These are phyloP conservation scores for Arctopsyche grandis DNA, from an alignment of 1,140 invertebrate genomes.

Conservation along the genomic window DNA sequence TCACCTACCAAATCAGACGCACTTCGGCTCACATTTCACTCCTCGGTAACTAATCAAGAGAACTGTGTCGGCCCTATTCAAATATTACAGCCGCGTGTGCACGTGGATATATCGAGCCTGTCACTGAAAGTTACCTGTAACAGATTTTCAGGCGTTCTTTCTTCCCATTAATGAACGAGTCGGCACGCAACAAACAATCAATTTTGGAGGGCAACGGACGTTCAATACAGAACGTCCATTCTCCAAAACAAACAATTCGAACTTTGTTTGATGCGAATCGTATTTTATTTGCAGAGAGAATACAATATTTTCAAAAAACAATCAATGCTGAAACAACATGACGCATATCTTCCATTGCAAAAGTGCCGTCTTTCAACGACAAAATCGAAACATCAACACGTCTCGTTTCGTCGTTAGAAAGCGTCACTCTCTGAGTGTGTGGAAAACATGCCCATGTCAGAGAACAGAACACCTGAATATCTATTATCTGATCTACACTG, in stretches of 20 bases:
- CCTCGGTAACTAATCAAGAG: slow-evolving; percentile 36
- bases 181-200: slow-evolving; percentile 40
- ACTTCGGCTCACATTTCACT: slow-evolving; percentile 26
- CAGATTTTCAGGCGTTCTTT: slow-evolving; percentile 74
- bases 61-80: slow-evolving; percentile 47
- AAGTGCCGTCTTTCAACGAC: too few species aligned
- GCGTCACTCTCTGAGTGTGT: too few species aligned
- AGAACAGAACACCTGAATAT: slow-evolving; percentile 32
- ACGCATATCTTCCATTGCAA: too few species aligned
- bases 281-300: background rate
- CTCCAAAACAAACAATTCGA: background rate
- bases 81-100: slow-evolving; percentile 50
- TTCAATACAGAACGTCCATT: background rate
- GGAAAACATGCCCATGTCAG: too few species aligned
- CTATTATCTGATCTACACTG: slow-evolving; percentile 2
- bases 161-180: slow-evolving; percentile 40
- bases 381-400: too few species aligned
- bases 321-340: background rate
- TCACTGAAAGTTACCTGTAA: slow-evolving; percentile 69
- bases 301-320: background rate
- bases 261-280: background rate
- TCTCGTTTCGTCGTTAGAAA: too few species aligned
- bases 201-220: background rate
- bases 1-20: slow-evolving; percentile 49
- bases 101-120: slow-evolving; percentile 47